Evolutionary conservation across 2,113 vertebrate genomes (phyloP).

Genomic region (Etheostoma cragini): DNA sequence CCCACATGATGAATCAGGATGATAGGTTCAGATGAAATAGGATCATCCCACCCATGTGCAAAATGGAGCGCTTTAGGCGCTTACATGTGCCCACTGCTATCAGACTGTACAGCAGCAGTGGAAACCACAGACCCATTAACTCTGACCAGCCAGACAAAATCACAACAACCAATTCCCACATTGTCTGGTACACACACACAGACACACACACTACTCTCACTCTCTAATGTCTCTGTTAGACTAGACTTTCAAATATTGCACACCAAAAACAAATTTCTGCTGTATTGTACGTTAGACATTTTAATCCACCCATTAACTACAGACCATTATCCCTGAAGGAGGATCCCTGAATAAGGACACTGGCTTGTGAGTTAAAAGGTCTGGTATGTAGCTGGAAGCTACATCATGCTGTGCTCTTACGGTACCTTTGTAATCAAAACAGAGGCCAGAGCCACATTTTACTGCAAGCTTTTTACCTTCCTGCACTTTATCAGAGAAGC

Average conservation of each 20-base stretch:
- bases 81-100: not conserved
- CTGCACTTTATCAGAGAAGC: not conserved
- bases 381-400: slow-evolving; percentile 25
- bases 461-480: not conserved
- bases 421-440: slow-evolving; percentile 21
- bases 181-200: not conserved
- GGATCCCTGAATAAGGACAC: slow-evolving; percentile 22
- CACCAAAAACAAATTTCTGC: not conserved
- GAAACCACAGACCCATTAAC: not conserved
- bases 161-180: not conserved
- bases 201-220: not conserved
- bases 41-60: not conserved
- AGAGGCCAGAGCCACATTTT: not conserved
- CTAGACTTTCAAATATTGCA: not conserved
- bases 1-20: not conserved
- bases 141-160: not conserved
- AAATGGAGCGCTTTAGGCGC: not conserved
- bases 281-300: slow-evolving; percentile 13
- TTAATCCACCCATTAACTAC: slow-evolving; percentile 5
- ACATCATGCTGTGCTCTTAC: slow-evolving; percentile 14
- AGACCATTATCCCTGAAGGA: not conserved
- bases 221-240: not conserved
- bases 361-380: slow-evolving; percentile 48
- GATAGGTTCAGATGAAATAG: not conserved
- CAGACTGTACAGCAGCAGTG: not conserved